These are phyloP conservation scores for Cathartes aura DNA, from an alignment of 2,113 vertebrate genomes.

Conservation along the genomic window DNA sequence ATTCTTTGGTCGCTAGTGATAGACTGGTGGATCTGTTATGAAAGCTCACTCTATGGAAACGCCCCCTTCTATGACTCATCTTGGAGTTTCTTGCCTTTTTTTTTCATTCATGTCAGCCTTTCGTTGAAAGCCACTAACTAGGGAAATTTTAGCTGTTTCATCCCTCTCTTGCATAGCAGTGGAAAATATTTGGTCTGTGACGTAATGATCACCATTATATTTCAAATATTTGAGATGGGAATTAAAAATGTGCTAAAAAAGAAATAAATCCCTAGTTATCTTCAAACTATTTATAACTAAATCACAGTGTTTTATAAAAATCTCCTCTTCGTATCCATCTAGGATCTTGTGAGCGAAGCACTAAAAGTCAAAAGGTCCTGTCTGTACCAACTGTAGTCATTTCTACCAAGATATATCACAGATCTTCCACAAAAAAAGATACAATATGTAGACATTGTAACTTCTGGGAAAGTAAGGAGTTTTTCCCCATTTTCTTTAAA, in stretches of 20 bases:
- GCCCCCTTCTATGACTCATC: conserved; percentile 9
- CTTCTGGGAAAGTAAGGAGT: background rate
- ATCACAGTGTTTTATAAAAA: background rate
- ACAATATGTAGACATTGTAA: background rate
- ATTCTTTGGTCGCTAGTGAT: background rate
- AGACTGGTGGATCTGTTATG: background rate
- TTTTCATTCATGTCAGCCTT: background rate
- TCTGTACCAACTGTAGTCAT: background rate
- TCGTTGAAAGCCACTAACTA: background rate
- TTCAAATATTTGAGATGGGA: background rate
- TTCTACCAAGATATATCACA: background rate
- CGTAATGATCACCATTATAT: background rate
- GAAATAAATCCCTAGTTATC: background rate
- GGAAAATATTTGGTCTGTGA: background rate
- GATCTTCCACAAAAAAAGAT: background rate
- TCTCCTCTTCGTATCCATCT: background rate
- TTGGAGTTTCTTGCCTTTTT: background rate
- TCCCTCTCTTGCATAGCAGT: background rate
- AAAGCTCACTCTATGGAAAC: conserved; percentile 12
- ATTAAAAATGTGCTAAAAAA: background rate
- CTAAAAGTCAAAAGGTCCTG: background rate
- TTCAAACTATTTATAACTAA: background rate
- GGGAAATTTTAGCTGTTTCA: conserved; percentile 41
- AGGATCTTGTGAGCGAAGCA: background rate
- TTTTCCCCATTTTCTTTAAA: background rate